phyloP scores from a whole-genome alignment of 2,113 vertebrate genomes.

The Etia nguti region DNA sequence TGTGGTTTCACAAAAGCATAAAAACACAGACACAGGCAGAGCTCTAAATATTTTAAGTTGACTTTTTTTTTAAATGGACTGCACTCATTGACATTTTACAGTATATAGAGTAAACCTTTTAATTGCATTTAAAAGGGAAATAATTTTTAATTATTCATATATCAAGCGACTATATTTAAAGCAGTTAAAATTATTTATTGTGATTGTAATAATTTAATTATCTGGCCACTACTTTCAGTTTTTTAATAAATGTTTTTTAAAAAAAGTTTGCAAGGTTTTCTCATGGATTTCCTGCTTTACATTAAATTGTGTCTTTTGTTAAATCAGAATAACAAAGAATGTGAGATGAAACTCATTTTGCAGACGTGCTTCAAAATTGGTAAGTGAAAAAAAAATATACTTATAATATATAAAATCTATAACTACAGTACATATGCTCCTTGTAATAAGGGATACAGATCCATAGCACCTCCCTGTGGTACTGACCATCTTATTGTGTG shows the following conservation, averaged over 20 bases:
- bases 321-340: neutral
- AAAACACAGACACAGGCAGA: neutral
- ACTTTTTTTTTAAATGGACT: neutral
- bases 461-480: slow-evolving; percentile 74
- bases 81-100: neutral
- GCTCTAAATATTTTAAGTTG: neutral
- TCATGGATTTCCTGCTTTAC: neutral
- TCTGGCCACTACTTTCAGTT: neutral
- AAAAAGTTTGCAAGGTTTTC: neutral
- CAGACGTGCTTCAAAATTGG: slow-evolving; percentile 11
- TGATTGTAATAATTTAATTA: neutral
- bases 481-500: slow-evolving; percentile 59
- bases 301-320: neutral
- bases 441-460: slow-evolving; percentile 56
- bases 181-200: neutral
- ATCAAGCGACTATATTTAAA: neutral
- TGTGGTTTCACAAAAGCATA: neutral
- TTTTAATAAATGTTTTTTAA: neutral
- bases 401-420: neutral
- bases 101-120: neutral
- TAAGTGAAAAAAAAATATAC: neutral
- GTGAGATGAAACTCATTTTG: neutral
- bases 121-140: neutral
- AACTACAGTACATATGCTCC: slow-evolving; percentile 19
- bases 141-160: neutral